Evolutionary conservation across 2,888 invertebrate genomes (phyloP).

Genomic region (Oscheius myriophilus): DNA sequence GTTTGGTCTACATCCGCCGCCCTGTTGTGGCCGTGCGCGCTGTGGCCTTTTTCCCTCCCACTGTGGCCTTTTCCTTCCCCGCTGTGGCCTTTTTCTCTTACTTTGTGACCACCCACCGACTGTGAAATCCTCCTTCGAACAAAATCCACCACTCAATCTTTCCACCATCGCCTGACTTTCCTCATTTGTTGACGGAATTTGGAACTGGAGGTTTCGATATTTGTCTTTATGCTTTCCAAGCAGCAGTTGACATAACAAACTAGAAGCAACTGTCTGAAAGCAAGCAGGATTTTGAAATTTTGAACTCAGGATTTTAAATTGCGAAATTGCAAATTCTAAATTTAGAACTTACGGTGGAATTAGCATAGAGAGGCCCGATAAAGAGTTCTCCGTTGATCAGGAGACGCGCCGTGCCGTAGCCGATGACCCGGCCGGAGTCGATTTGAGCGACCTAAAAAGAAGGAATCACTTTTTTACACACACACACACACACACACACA

Average conservation of each 20-base stretch:
- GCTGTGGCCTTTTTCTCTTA: not conserved
- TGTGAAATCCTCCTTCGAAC: constrained; percentile 20
- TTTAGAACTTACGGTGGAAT: constrained; percentile 9
- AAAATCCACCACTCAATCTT: constrained; percentile 12
- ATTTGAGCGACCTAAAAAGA: constrained; percentile 14
- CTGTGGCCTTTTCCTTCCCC: no score
- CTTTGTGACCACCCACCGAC: not conserved
- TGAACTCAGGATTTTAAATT: not conserved
- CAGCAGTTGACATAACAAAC: constrained; percentile 5
- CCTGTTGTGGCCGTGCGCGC: no score
- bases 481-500: no score
- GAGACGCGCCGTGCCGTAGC: constrained; percentile 23
- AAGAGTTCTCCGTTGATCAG: constrained; percentile 22
- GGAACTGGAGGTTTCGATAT: constrained; percentile 16
- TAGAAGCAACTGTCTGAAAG: constrained; percentile 7
- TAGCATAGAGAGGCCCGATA: constrained; percentile 26
- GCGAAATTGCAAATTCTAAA: not conserved
- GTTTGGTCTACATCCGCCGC: no score
- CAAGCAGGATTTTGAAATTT: not conserved
- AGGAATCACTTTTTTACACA: not conserved
- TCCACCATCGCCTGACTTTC: constrained; percentile 6
- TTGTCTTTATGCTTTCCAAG: constrained; percentile 8
- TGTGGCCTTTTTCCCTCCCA: no score
- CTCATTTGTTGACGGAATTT: constrained; percentile 12
- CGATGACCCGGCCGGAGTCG: constrained; percentile 5